A percentile compares a stretch with the other conserved stretches of the same genome.
phyloP scores from a whole-genome alignment of 1,140 invertebrate species.

The Drosophila grimshawi region DNA sequence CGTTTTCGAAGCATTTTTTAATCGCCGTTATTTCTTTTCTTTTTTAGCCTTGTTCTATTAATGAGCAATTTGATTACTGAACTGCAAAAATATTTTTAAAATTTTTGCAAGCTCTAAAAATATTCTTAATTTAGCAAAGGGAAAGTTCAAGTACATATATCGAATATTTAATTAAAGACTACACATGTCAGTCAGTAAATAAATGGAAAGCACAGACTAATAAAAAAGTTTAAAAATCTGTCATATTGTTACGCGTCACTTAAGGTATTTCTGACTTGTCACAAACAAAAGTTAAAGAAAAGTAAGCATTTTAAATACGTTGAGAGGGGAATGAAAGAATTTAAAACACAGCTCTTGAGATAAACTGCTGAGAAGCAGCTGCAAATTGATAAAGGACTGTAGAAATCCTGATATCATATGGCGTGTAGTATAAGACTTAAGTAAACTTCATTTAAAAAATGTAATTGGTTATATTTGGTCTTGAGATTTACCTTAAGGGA shows the following conservation, averaged over 20 bases:
- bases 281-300: conserved; percentile 4
- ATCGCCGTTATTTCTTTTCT: conserved; percentile 16
- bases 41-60: conserved; percentile 52
- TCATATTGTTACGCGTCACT: conserved; percentile 33
- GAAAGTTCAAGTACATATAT: not conserved
- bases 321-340: conserved; percentile 26
- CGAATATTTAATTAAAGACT: conserved; percentile 12
- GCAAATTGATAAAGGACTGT: conserved; percentile 28
- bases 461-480: too few relatives aligned
- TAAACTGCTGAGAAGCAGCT: conserved; percentile 31
- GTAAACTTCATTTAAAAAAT: too few relatives aligned
- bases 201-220: conserved; percentile 13
- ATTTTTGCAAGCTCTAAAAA: conserved; percentile 13
- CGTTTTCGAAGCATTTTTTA: conserved; percentile 29
- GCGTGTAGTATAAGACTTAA: not conserved
- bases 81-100: conserved; percentile 45
- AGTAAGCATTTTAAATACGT: conserved; percentile 17
- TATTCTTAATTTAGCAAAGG: conserved; percentile 1
- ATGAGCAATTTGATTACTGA: conserved; percentile 64
- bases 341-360: conserved; percentile 22
- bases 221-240: conserved; percentile 10
- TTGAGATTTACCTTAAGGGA: too few relatives aligned
- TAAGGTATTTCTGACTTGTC: not conserved
- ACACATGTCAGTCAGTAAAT: conserved; percentile 32
- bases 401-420: conserved; percentile 13